phyloP scores from a whole-genome alignment of 2,797 vertebrate species.

The Valencia hispanica region DNA sequence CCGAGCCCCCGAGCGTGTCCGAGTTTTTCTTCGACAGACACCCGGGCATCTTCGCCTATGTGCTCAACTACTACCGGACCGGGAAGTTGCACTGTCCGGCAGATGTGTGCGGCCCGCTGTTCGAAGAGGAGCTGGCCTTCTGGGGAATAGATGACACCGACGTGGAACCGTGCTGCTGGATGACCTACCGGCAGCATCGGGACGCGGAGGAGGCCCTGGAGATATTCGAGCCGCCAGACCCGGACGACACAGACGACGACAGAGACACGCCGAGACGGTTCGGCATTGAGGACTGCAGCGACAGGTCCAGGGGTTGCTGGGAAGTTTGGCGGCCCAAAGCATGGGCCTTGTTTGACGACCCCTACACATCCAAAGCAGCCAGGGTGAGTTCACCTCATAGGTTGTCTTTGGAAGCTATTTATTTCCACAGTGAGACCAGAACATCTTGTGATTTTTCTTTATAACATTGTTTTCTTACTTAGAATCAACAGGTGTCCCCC shows the following conservation, averaged over 20 bases:
- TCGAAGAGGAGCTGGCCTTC: slow-evolving; percentile 97
- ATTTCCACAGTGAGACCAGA: not conserved
- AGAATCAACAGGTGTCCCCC: slow-evolving; percentile 51
- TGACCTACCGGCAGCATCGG: slow-evolving; percentile 96
- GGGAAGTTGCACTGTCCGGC: slow-evolving; percentile 98
- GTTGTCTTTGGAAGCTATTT: not conserved
- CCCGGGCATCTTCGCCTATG: slow-evolving; percentile 96
- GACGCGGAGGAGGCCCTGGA: slow-evolving; percentile 98
- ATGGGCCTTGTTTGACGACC: slow-evolving; percentile 98
- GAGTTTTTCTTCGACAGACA: slow-evolving; percentile 98
- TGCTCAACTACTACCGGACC: slow-evolving; percentile 97
- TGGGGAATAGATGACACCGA: slow-evolving; percentile 99
- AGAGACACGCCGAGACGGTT: slow-evolving; percentile 79
- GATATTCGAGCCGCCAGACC: slow-evolving; percentile 93
- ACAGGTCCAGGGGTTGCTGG: slow-evolving; percentile 83
- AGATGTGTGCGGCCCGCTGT: slow-evolving; percentile 96
- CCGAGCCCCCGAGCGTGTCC: slow-evolving; percentile 63
- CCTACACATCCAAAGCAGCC: slow-evolving; percentile 93
- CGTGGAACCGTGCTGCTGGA: slow-evolving; percentile 99
- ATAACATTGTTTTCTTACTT: not conserved
- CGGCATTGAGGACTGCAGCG: slow-evolving; percentile 88
- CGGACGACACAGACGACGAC: slow-evolving; percentile 84
- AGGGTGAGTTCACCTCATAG: slow-evolving; percentile 85
- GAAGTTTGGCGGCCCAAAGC: slow-evolving; percentile 89
- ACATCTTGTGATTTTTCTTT: not conserved